Evolutionary conservation across 2,113 vertebrate species (phyloP).

Genomic region (Ammospiza caudacuta): DNA sequence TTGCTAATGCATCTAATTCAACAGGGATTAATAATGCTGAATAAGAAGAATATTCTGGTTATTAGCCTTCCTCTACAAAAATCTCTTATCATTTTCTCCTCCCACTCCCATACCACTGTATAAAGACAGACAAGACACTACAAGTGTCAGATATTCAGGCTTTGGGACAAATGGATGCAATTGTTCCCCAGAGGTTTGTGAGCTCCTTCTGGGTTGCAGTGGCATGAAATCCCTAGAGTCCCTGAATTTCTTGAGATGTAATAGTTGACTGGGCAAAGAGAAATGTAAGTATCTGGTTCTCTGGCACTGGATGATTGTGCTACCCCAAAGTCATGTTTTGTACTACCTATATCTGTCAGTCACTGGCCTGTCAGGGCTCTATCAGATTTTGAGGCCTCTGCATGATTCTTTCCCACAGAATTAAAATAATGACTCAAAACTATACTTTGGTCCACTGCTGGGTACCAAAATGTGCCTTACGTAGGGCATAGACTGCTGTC

Average conservation of each 20-base stretch:
- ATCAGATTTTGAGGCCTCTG: not conserved
- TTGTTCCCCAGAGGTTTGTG: not conserved
- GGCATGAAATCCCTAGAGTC: not conserved
- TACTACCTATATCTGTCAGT: not conserved
- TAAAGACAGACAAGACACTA: slow-evolving; percentile 13
- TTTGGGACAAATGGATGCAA: not conserved
- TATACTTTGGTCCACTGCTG: not conserved
- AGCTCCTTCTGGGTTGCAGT: not conserved
- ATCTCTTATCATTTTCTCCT: not conserved
- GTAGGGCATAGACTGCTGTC: not conserved
- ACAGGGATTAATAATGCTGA: slow-evolving; percentile 26
- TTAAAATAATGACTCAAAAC: not conserved
- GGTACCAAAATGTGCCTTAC: not conserved
- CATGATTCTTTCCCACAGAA: not conserved
- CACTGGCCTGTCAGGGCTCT: not conserved
- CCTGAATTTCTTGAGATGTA: not conserved
- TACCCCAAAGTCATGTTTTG: not conserved
- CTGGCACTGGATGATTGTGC: not conserved
- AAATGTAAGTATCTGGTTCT: not conserved
- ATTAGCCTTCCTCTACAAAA: slow-evolving; percentile 7
- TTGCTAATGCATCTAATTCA: slow-evolving; percentile 29
- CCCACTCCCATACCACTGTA: not conserved
- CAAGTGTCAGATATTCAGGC: not conserved
- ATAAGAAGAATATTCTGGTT: slow-evolving; percentile 19
- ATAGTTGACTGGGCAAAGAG: not conserved